phyloP scores from a whole-genome alignment of 2,888 invertebrate genomes.

The Coleophora flavipennella region DNA sequence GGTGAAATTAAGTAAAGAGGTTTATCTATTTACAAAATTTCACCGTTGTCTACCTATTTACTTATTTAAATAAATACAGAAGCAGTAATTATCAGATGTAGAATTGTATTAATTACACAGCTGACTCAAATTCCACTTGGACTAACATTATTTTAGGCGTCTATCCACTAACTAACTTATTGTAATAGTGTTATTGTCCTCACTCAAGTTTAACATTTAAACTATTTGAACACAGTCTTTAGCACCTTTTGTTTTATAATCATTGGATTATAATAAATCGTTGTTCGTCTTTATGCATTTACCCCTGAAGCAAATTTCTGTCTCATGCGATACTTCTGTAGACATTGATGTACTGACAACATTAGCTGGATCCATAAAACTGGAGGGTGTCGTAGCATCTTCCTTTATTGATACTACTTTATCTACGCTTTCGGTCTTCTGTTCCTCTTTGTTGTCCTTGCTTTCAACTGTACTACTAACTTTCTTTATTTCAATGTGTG shows the following conservation, averaged over 20 bases:
- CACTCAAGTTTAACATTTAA: constrained; percentile 7
- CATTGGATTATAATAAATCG: constrained; percentile 39
- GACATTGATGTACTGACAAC: constrained; percentile 83
- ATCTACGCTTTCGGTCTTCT: constrained; percentile 21
- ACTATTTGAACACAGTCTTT: constrained; percentile 50
- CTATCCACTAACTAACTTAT: constrained; percentile 1
- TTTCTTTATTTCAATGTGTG: constrained; percentile 19
- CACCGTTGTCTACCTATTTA: constrained; percentile 35
- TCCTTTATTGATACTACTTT: constrained; percentile 18
- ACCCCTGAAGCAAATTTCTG: constrained; percentile 90
- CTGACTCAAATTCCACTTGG: constrained; percentile 13
- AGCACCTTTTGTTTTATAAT: constrained; percentile 31
- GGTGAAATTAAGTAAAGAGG: constrained; percentile 66
- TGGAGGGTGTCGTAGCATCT: constrained; percentile 45
- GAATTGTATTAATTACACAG: constrained; percentile 17
- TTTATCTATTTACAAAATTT: constrained; percentile 62
- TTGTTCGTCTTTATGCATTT: constrained; percentile 82
- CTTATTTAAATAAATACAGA: constrained; percentile 15
- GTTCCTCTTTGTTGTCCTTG: constrained; percentile 11
- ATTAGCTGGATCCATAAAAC: constrained; percentile 66
- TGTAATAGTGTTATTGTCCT: constrained; percentile 2
- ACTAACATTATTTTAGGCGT: constrained; percentile 6
- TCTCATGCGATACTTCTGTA: constrained; percentile 87
- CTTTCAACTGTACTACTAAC: constrained; percentile 9
- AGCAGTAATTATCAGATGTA: too few species aligned